Conservation (phyloP, 2,797 vertebrate species). For the Falco rusticolus region DNA sequence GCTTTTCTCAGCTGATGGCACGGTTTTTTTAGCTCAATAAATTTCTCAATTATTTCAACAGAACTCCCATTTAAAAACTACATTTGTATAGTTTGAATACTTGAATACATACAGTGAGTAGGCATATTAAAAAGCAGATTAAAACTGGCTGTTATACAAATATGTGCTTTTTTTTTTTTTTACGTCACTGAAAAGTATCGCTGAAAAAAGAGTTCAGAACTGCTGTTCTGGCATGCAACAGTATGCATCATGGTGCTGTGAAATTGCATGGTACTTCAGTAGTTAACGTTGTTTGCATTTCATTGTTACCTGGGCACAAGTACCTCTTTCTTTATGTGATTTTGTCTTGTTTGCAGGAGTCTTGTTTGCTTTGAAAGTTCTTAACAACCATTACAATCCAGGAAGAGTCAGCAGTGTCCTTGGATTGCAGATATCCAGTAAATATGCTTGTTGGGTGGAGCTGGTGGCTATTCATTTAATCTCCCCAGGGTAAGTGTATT, state of each 20-base stretch:
- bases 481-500: slow-evolving; percentile 86
- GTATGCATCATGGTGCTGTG: background rate
- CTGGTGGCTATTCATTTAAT: slow-evolving; percentile 90
- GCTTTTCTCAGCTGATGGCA: background rate
- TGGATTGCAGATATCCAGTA: slow-evolving; percentile 84
- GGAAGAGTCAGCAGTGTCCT: slow-evolving; percentile 83
- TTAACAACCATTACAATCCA: slow-evolving; percentile 89
- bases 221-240: background rate
- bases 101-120: background rate
- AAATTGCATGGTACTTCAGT: background rate
- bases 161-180: rapidly evolving
- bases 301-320: background rate
- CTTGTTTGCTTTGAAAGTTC: slow-evolving; percentile 94
- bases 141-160: background rate
- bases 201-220: background rate
- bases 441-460: slow-evolving; percentile 92
- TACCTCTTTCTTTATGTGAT: background rate
- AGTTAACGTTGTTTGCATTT: background rate
- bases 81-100: background rate
- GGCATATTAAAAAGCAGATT: background rate
- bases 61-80: background rate
- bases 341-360: slow-evolving; percentile 83
- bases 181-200: background rate
- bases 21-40: background rate
- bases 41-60: background rate